Conservation (phyloP, 2,888 invertebrate genomes). For the Lasioglossum zephyrum region DNA sequence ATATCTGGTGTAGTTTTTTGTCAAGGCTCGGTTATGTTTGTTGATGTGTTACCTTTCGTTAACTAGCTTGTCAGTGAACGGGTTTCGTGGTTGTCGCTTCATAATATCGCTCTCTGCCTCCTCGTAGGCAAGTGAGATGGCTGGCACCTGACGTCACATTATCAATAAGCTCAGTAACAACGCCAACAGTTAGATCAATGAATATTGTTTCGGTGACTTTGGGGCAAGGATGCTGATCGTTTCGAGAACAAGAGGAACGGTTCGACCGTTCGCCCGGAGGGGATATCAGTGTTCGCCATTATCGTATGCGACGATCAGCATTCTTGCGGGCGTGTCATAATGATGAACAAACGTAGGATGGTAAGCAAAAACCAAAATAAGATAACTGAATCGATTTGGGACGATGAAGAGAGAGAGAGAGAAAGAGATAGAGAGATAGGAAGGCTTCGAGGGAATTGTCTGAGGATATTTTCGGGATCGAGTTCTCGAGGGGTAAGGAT, state of each 20-base stretch:
- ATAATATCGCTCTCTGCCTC: constrained; percentile 94
- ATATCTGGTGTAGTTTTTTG: constrained; percentile 49
- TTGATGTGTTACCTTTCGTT: constrained; percentile 88
- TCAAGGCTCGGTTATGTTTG: constrained; percentile 70
- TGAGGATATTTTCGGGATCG: constrained; percentile 32
- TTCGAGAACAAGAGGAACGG: neutral
- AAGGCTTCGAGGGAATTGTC: constrained; percentile 1
- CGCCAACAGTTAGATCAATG: constrained; percentile 69
- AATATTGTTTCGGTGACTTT: constrained; percentile 63
- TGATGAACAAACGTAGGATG: constrained; percentile 65
- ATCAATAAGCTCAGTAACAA: constrained; percentile 83
- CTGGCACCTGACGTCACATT: constrained; percentile 87
- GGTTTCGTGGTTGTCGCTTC: constrained; percentile 94
- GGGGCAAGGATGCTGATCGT: constrained; percentile 1
- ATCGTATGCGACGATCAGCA: constrained; percentile 45
- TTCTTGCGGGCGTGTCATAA: constrained; percentile 60
- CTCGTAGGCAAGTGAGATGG: constrained; percentile 95
- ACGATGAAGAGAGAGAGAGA: constrained; percentile 25
- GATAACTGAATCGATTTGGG: constrained; percentile 61
- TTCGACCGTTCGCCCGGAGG: no score
- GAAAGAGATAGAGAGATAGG: neutral
- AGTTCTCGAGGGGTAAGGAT: neutral
- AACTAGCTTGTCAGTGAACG: constrained; percentile 93
- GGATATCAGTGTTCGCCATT: neutral
- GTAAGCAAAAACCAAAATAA: constrained; percentile 60